Evolutionary conservation across 1,140 invertebrate species (phyloP).

Genomic region (Pogonomyrmex barbatus): DNA sequence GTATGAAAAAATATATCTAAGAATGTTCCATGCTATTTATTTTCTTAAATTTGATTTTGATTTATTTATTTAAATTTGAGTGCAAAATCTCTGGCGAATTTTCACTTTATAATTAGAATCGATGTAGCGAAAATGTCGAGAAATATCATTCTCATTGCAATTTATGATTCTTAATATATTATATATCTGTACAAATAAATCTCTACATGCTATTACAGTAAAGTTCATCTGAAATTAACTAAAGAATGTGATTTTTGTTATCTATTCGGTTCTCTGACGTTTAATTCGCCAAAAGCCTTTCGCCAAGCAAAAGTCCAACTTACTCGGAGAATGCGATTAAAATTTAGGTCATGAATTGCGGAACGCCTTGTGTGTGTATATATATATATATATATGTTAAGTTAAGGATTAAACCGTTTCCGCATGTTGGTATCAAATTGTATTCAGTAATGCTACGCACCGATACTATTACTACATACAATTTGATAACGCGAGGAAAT

Average conservation of each 20-base stretch:
- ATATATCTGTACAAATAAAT: constrained; percentile 18
- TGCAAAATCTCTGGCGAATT: background rate
- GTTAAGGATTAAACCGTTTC: constrained; percentile 5
- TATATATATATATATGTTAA: background rate
- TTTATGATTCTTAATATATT: constrained; percentile 9
- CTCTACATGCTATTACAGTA: constrained; percentile 2
- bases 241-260: constrained; percentile 30
- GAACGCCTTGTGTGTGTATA: constrained; percentile 5
- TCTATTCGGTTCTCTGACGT: constrained; percentile 10
- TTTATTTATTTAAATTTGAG: background rate
- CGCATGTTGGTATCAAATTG: background rate
- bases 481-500: background rate
- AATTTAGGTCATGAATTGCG: constrained; percentile 30
- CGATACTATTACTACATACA: background rate
- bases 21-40: background rate
- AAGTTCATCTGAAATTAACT: constrained; percentile 4
- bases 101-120: background rate
- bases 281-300: constrained; percentile 24
- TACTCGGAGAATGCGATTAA: constrained; percentile 8
- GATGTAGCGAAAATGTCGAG: background rate
- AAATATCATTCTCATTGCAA: background rate
- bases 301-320: constrained; percentile 6
- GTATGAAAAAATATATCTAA: background rate
- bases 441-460: background rate
- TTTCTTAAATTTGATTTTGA: background rate